Conservation (phyloP, 2,113 vertebrate genomes). For the Planiliza haematocheilus region DNA sequence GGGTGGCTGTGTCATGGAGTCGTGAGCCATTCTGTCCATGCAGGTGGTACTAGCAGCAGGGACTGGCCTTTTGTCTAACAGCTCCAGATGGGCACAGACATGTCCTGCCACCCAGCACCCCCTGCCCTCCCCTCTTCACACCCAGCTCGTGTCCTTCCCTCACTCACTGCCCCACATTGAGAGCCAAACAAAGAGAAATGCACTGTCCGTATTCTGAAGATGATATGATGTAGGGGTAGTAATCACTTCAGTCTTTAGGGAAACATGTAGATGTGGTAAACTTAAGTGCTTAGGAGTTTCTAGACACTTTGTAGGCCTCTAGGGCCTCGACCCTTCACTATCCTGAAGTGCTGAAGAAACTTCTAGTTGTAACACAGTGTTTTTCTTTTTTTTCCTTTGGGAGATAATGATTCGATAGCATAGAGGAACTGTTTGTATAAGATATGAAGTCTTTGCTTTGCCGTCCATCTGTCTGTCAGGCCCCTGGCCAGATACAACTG, state of each 20-base stretch:
- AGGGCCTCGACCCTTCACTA: constrained; percentile 59
- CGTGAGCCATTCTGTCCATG: constrained; percentile 33
- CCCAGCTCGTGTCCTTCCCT: constrained; percentile 58
- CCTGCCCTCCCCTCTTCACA: constrained; percentile 41
- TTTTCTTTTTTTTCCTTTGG: constrained; percentile 52
- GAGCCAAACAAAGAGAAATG: constrained; percentile 77
- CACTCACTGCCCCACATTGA: constrained; percentile 54
- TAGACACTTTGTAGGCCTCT: constrained; percentile 67
- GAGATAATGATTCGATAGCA: constrained; percentile 62
- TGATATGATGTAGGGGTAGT: constrained; percentile 62
- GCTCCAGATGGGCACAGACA: constrained; percentile 57
- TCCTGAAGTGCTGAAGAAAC: constrained; percentile 71
- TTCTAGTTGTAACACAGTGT: constrained; percentile 65
- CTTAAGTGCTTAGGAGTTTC: constrained; percentile 72
- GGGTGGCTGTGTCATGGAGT: constrained; percentile 26
- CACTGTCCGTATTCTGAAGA: constrained; percentile 70
- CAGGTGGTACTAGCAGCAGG: constrained; percentile 59
- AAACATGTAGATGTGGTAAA: constrained; percentile 71
- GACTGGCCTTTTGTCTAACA: constrained; percentile 43
- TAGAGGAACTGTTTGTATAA: constrained; percentile 69
- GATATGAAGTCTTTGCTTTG: constrained; percentile 72
- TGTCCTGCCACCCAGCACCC: constrained; percentile 45
- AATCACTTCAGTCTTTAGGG: constrained; percentile 69
- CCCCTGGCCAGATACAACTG: constrained; percentile 56
- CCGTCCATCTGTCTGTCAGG: constrained; percentile 60